Evolutionary conservation across 2,113 vertebrate species (phyloP), one percentile per base, ranked within the genome.

Genomic region (Emydura subglobosa): DNA sequence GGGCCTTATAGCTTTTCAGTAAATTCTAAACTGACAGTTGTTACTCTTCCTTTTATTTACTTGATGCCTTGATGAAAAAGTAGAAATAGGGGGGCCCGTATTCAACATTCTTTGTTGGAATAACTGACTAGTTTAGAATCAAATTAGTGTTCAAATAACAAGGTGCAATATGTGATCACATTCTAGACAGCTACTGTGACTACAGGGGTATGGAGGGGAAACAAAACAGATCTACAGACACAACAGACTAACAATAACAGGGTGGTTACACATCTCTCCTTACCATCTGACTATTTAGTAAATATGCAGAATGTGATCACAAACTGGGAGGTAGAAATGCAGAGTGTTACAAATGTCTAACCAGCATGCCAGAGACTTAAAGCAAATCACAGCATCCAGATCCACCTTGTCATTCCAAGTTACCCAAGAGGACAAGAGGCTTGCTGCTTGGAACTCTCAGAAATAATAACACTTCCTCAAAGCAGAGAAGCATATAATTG

Each of bases 401-500:
- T 92, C 47, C 22, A 39, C 82, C 51, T 85, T 7, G 59, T 85
- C 93, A 92, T 86, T 84, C 80, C 5, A n/a, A 91, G 88, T 89
- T 84, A 92, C 78, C 53, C 53, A 10, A 50, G 57, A 91, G 79
- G n/a, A 57, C 27, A n/a, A 88, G 65, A 92, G 87, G 6, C 9
- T 47, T 95, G 81, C 87, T 89, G 11, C 83, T 81, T 95, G 88
- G 91, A 27, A 54, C 95, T 96, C 81, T 92, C 84, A 81, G 54
- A 76, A 79, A 39, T 91, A 81, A 31, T 91, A 79, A 49, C 50
- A 82, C 89, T 93, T 93, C 85, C 82, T 90, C 81, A 88, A 83
- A 90, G 79, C 87, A 76, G 74, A 59, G 86, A 82, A 90, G 47
- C 1, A 0, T 0, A 1, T 83, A 65, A 79, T 83, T 85, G 2